phyloP scores from a whole-genome alignment of 2,797 vertebrate species.

The Falco naumanni region DNA sequence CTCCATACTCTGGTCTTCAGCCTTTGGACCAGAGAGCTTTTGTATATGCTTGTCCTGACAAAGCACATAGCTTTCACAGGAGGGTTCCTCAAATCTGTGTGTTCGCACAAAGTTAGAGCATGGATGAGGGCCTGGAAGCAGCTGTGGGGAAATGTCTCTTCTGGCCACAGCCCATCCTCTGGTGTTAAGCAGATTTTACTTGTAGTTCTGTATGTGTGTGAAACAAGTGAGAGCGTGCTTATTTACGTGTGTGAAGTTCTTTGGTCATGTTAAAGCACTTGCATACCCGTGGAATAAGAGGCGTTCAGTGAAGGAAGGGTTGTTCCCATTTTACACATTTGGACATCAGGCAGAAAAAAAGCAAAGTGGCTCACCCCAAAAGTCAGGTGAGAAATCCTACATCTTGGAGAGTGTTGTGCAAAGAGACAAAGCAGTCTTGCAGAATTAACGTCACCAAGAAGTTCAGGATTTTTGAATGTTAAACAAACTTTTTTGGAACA shows the following conservation, averaged over 20 bases:
- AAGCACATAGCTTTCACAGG: not conserved
- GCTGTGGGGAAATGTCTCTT: not conserved
- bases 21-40: not conserved
- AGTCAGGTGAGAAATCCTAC: not conserved
- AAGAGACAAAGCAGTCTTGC: not conserved
- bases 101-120: not conserved
- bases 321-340: not conserved
- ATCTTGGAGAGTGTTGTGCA: accelerated
- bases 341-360: not conserved
- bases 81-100: not conserved
- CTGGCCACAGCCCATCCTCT: not conserved
- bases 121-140: not conserved
- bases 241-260: not conserved
- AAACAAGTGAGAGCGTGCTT: not conserved
- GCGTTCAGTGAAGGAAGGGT: not conserved
- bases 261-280: not conserved
- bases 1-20: not conserved
- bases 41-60: not conserved
- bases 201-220: not conserved
- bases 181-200: not conserved
- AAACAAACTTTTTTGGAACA: not conserved
- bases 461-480: not conserved
- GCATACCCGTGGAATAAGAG: not conserved
- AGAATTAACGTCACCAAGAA: not conserved
- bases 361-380: not conserved